Conservation (phyloP, 2,888 invertebrate species). For the Mamestra brassicae region DNA sequence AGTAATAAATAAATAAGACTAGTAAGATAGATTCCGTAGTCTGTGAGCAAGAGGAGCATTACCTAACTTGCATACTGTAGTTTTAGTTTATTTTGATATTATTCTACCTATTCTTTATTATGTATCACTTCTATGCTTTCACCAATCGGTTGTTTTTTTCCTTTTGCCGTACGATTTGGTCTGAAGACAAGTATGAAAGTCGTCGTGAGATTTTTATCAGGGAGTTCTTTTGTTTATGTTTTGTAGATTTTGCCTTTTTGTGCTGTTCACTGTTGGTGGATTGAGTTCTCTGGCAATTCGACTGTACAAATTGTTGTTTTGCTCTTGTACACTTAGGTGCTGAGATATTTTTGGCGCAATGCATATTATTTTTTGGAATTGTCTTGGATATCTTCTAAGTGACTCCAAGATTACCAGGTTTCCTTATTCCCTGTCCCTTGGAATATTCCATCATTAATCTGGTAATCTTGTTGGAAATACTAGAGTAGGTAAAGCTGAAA, state of each 20-base stretch:
- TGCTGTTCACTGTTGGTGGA: slow-evolving; percentile 6
- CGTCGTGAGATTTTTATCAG: slow-evolving; percentile 26
- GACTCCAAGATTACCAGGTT: too few species aligned
- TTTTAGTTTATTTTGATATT: slow-evolving; percentile 39
- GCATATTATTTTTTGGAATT: too few species aligned
- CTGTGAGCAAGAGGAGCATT: slow-evolving; percentile 42
- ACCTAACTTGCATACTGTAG: slow-evolving; percentile 47
- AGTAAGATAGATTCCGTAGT: neutral
- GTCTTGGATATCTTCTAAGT: too few species aligned
- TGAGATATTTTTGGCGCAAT: neutral
- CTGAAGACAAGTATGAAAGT: slow-evolving; percentile 18
- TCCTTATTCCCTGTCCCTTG: too few species aligned
- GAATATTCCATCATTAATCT: too few species aligned
- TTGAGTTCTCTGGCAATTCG: slow-evolving; percentile 13
- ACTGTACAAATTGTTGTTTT: slow-evolving; percentile 6
- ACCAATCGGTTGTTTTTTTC: slow-evolving; percentile 8
- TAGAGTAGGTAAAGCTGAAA: too few species aligned
- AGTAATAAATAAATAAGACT: too few species aligned
- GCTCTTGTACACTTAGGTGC: neutral
- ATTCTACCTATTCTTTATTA: slow-evolving; percentile 12
- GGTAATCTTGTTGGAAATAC: too few species aligned
- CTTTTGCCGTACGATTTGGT: slow-evolving; percentile 12
- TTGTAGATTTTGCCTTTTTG: neutral
- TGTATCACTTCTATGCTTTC: slow-evolving; percentile 30
- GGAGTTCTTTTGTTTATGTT: slow-evolving; percentile 18